A percentile compares a stretch with the other conserved stretches of the same genome.
Evolutionary conservation across 1,140 invertebrate species (phyloP).

Genomic region (Formica selysi): DNA sequence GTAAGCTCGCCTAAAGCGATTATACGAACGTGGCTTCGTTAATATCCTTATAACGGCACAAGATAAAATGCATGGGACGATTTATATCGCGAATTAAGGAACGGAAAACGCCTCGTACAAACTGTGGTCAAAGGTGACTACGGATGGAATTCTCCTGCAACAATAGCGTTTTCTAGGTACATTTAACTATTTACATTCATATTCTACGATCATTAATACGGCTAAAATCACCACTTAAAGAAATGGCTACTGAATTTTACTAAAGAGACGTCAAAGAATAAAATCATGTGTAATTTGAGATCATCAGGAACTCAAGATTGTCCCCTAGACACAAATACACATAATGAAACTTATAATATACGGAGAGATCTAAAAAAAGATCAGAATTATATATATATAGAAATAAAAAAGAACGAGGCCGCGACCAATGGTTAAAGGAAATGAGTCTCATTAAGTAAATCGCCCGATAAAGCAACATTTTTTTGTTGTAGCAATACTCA

Average conservation of each 20-base stretch:
- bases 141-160: neutral
- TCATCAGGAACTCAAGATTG: neutral
- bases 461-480: constrained; percentile 1
- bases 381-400: neutral
- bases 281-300: neutral
- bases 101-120: constrained; percentile 1
- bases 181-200: neutral
- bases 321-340: constrained; percentile 1
- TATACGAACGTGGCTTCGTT: constrained; percentile 36
- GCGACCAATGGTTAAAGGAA: constrained; percentile 21
- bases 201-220: neutral
- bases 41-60: constrained; percentile 28
- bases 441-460: constrained; percentile 39
- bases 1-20: constrained; percentile 40
- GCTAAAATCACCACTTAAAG: neutral
- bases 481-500: constrained; percentile 13
- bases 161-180: neutral
- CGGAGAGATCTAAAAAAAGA: neutral
- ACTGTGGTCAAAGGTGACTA: neutral
- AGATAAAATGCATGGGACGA: constrained; percentile 30
- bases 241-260: neutral
- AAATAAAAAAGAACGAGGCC: neutral
- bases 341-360: neutral
- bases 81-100: constrained; percentile 32
- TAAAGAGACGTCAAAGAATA: neutral